These are phyloP conservation scores for Cassiopea andromeda DNA, from an alignment of 30 jellyfish, hydroid and myxozoan genomes.

Conservation along the genomic window DNA sequence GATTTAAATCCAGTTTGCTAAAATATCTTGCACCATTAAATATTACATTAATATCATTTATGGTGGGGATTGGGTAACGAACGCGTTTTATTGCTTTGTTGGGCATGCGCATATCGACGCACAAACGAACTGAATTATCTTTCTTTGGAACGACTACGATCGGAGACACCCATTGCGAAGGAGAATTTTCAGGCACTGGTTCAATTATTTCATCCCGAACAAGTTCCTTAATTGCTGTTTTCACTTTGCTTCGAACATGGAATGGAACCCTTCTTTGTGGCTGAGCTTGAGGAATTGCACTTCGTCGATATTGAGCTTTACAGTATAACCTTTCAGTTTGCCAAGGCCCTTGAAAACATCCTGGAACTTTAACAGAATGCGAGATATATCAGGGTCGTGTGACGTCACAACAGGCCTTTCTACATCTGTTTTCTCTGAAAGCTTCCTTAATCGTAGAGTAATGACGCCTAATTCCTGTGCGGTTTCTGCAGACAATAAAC, in stretches of 20 bases:
- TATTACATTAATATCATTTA: too few relatives aligned
- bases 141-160: slow-evolving; percentile 52
- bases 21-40: too few relatives aligned
- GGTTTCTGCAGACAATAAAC: neutral
- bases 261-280: too few relatives aligned
- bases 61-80: too few relatives aligned
- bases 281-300: too few relatives aligned
- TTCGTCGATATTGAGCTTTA: too few relatives aligned
- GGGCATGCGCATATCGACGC: slow-evolving; percentile 61
- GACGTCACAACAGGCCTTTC: neutral
- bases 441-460: neutral
- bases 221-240: neutral
- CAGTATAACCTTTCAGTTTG: slow-evolving; percentile 19
- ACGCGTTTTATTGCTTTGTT: too few relatives aligned
- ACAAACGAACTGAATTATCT: too few relatives aligned
- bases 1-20: too few relatives aligned
- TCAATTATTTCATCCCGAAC: too few relatives aligned
- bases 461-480: slow-evolving; percentile 17
- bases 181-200: slow-evolving; percentile 3
- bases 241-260: too few relatives aligned
- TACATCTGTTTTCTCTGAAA: neutral
- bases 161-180: slow-evolving; percentile 67
- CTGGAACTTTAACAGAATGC: neutral
- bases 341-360: slow-evolving; percentile 30
- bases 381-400: neutral